Evolutionary conservation across 1,140 invertebrate species (phyloP).

Genomic region (Brachionus asplanchnoidis): DNA sequence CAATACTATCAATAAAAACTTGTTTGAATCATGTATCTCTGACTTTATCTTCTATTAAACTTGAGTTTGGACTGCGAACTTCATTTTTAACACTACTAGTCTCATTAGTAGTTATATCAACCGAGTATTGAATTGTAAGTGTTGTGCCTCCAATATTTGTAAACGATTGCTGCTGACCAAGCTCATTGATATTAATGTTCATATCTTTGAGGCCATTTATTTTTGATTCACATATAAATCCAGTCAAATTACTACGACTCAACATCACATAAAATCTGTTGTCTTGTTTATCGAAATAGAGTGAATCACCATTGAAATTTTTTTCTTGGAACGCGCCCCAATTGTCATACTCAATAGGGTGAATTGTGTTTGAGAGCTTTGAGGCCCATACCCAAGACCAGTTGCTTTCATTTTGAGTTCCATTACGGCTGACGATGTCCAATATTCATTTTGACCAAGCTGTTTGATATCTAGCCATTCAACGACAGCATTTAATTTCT

Average conservation of each 20-base stretch:
- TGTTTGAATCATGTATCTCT: not conserved
- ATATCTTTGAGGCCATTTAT: not conserved
- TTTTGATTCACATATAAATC: constrained; percentile 5
- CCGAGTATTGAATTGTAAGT: not conserved
- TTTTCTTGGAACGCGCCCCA: not conserved
- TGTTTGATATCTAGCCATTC: not conserved
- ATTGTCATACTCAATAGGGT: not conserved
- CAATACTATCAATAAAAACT: not conserved
- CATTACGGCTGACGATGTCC: constrained; percentile 10
- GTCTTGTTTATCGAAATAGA: not conserved
- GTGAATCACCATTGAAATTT: not conserved
- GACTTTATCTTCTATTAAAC: not conserved
- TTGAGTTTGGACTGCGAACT: not conserved
- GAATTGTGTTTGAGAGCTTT: not conserved
- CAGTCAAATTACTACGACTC: constrained; percentile 4
- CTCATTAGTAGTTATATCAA: not conserved
- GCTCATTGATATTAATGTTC: not conserved
- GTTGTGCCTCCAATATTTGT: not conserved
- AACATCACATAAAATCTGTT: not conserved
- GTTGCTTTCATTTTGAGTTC: not conserved
- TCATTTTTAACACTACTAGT: constrained; percentile 16
- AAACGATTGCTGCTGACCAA: not conserved
- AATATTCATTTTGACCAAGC: not conserved
- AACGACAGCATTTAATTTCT: not conserved
- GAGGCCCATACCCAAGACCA: constrained; percentile 9